Evolutionary conservation across 2,797 vertebrate genomes (phyloP).

Genomic region (Anomalospiza imberbis): DNA sequence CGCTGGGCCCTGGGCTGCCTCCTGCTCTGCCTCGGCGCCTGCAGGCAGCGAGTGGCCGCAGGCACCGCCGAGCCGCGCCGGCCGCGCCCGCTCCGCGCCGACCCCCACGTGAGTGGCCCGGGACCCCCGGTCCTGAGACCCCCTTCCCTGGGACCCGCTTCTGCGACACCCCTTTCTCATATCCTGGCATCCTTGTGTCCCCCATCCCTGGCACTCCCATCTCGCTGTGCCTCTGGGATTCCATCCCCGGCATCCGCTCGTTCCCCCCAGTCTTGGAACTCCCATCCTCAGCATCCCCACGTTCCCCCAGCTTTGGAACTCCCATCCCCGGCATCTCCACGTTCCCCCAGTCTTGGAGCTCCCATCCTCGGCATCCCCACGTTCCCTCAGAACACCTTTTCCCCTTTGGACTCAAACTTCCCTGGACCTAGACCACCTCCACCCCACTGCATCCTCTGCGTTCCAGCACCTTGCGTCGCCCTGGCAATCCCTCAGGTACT

Average conservation of each 20-base stretch:
- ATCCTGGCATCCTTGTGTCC: not conserved
- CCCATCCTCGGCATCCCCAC: too few relatives aligned
- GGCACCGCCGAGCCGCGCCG: not conserved
- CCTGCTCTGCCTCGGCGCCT: not conserved
- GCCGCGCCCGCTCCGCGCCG: not conserved
- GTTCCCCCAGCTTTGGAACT: fast-evolving
- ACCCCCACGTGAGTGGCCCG: slow-evolving; percentile 45
- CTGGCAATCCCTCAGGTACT: not conserved
- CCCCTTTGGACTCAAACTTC: not conserved
- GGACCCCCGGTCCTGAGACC: not conserved
- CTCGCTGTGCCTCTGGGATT: fast-evolving
- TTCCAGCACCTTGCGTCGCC: not conserved
- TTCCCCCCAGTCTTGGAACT: not conserved
- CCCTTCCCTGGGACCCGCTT: fast-evolving
- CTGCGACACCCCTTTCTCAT: fast-evolving
- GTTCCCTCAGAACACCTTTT: not conserved
- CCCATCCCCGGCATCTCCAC: too few relatives aligned
- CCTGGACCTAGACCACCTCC: too few relatives aligned
- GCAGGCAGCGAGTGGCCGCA: not conserved
- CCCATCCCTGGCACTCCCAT: too few relatives aligned
- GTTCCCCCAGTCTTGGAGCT: fast-evolving
- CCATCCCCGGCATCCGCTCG: too few relatives aligned
- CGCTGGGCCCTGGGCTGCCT: slow-evolving; percentile 9
- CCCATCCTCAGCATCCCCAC: too few relatives aligned
- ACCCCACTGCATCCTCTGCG: not conserved